Evolutionary conservation across 2,888 invertebrate species (phyloP).

Genomic region (Mythimna loreyi): DNA sequence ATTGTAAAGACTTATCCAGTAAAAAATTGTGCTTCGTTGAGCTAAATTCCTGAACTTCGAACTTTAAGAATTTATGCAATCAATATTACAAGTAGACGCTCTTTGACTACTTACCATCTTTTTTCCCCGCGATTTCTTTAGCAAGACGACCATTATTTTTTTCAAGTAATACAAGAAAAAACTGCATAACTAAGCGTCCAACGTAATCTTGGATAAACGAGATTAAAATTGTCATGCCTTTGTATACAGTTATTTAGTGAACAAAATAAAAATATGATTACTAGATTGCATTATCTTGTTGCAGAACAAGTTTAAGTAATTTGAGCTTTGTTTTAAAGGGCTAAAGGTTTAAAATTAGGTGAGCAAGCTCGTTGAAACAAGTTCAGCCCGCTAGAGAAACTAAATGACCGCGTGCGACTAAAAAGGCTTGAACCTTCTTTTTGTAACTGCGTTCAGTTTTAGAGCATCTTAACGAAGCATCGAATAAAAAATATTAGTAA

Average conservation of each 20-base stretch:
- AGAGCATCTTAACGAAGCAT: constrained; percentile 71
- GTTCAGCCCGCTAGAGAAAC: constrained; percentile 53
- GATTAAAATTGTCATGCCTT: constrained; percentile 48
- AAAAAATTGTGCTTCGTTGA: constrained; percentile 57
- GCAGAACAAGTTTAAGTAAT: constrained; percentile 1
- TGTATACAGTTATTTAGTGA: constrained; percentile 51
- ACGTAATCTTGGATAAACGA: constrained; percentile 30
- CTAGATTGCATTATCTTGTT: constrained; percentile 44
- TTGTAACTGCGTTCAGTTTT: constrained; percentile 64
- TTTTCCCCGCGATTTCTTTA: background rate
- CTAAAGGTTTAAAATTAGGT: constrained; percentile 50
- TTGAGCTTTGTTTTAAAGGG: background rate
- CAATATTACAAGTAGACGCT: background rate
- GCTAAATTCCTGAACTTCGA: constrained; percentile 20
- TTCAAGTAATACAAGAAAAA: constrained; percentile 19
- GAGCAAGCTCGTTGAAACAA: constrained; percentile 40
- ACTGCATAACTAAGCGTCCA: constrained; percentile 7
- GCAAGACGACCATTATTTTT: background rate
- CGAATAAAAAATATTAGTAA: constrained; percentile 52
- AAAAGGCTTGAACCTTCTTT: constrained; percentile 56
- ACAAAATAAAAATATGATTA: constrained; percentile 49
- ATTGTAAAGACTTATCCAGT: constrained; percentile 70
- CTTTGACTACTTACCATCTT: background rate
- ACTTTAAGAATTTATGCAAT: constrained; percentile 13
- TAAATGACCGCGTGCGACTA: constrained; percentile 57